Evolutionary conservation across 92 coral and sea anemone genomes (phyloP).

Genomic region (Siderastrea siderea): DNA sequence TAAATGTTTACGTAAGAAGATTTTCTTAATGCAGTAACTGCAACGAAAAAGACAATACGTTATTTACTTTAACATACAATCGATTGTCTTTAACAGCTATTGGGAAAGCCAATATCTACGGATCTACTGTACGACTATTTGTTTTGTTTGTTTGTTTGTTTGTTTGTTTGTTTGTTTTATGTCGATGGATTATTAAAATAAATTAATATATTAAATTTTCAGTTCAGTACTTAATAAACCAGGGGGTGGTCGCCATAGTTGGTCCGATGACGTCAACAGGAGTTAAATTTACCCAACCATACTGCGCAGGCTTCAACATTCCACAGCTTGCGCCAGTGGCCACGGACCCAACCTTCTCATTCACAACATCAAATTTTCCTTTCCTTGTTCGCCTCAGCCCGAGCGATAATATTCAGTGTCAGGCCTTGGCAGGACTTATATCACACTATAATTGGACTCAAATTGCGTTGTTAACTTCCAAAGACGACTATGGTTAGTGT

Average conservation of each 20-base stretch:
- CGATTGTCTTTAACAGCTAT: no score
- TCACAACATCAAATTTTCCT: conserved; percentile 74
- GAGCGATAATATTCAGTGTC: conserved; percentile 77
- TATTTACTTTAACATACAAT: no score
- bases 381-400: conserved; percentile 73
- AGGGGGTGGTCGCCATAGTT: conserved; percentile 80
- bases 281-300: conserved; percentile 81
- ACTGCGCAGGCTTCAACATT: conserved; percentile 81
- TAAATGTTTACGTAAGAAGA: no score
- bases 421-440: conserved; percentile 74
- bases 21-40: no score
- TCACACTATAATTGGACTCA: conserved; percentile 78
- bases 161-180: no score
- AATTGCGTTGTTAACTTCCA: conserved; percentile 72
- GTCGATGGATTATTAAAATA: no score
- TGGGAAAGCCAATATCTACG: no score
- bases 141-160: background rate
- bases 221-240: conserved; percentile 70
- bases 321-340: conserved; percentile 85
- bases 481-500: conserved; percentile 79
- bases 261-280: conserved; percentile 89
- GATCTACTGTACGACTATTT: no score
- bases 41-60: no score
- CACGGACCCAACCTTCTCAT: conserved; percentile 79
- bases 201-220: background rate